phyloP scores from a whole-genome alignment of 1,140 invertebrate species.

The Gryllus bimaculatus region DNA sequence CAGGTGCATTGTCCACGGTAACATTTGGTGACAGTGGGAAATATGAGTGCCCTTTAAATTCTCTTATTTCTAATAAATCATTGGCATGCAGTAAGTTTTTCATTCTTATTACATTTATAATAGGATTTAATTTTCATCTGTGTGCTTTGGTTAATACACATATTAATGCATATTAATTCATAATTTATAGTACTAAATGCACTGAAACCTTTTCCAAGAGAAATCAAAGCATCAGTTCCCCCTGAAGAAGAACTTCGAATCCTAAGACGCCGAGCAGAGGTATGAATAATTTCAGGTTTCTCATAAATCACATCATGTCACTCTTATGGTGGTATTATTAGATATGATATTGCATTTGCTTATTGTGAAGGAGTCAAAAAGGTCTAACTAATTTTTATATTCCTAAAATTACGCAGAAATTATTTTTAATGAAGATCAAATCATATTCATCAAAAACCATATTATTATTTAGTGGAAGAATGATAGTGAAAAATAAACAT shows the following conservation, averaged over 20 bases:
- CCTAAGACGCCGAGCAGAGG: slow-evolving; percentile 23
- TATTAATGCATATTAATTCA: background rate
- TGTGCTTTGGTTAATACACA: background rate
- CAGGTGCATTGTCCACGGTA: slow-evolving; percentile 27
- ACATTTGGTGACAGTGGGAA: slow-evolving; percentile 28
- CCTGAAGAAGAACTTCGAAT: slow-evolving; percentile 24
- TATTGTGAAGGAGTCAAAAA: background rate
- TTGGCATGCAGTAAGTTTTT: slow-evolving; percentile 33
- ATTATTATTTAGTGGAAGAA: background rate
- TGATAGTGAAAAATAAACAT: too few species aligned
- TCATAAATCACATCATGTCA: background rate
- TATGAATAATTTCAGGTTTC: slow-evolving; percentile 7
- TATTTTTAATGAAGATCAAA: background rate
- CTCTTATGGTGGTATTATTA: background rate
- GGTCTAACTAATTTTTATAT: background rate
- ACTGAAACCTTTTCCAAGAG: slow-evolving; percentile 12
- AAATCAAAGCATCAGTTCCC: slow-evolving; percentile 12
- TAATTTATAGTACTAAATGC: slow-evolving; percentile 22
- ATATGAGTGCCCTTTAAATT: slow-evolving; percentile 1
- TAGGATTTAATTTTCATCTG: background rate
- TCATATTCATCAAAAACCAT: too few species aligned
- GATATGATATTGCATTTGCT: background rate
- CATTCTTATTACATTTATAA: slow-evolving; percentile 6
- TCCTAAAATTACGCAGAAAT: background rate
- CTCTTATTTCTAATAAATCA: slow-evolving; percentile 34